Conservation (phyloP, 2,888 invertebrate genomes). For the Eristalis arbustorum region DNA sequence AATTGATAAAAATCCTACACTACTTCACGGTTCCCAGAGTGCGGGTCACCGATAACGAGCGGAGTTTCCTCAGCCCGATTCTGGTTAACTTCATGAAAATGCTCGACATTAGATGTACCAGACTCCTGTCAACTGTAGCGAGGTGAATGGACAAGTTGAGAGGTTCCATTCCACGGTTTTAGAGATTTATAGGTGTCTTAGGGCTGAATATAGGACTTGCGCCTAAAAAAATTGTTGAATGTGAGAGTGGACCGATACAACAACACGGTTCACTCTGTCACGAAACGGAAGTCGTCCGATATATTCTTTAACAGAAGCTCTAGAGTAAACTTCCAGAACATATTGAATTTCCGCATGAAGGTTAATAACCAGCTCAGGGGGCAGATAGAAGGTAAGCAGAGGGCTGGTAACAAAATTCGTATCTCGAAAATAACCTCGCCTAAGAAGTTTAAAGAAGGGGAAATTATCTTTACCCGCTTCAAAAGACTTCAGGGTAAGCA, state of each 20-base stretch:
- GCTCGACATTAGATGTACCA: slow-evolving; percentile 46
- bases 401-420: neutral
- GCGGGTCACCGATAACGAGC: slow-evolving; percentile 52
- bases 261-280: slow-evolving; percentile 64
- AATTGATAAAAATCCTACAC: neutral
- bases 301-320: slow-evolving; percentile 58
- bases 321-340: slow-evolving; percentile 1
- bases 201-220: slow-evolving; percentile 28
- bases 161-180: neutral
- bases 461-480: no score
- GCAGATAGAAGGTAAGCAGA: neutral
- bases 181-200: slow-evolving; percentile 56
- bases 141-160: neutral
- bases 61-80: slow-evolving; percentile 10
- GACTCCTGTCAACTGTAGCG: slow-evolving; percentile 34
- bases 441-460: no score
- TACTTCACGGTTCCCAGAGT: slow-evolving; percentile 25
- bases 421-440: neutral
- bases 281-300: no score
- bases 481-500: no score
- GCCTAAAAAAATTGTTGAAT: slow-evolving; percentile 25
- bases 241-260: slow-evolving; percentile 67
- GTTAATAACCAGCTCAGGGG: slow-evolving; percentile 1
- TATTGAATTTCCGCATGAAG: neutral
- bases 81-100: slow-evolving; percentile 5